Evolutionary conservation across 64 coral and sea anemone species (phyloP).

Genomic region (Dendronephthya gigantea): DNA sequence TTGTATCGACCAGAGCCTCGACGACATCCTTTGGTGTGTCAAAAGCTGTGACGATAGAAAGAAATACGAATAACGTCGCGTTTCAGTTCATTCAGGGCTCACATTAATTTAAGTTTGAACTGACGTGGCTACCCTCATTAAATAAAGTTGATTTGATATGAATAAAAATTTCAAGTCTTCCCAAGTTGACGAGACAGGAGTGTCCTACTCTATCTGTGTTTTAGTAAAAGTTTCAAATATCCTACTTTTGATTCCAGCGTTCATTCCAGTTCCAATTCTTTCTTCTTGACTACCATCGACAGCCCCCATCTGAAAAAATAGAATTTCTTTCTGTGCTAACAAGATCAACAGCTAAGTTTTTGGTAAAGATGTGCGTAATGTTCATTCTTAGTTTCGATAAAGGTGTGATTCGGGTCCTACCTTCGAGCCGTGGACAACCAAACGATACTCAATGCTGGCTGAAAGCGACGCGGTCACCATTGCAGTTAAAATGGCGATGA

Average conservation of each 20-base stretch:
- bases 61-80: not conserved
- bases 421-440: conserved; percentile 72
- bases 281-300: conserved; percentile 81
- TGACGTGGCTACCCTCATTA: no score
- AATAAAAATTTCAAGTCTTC: no score
- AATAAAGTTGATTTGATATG: no score
- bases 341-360: no score
- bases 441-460: conserved; percentile 91
- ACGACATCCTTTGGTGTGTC: not conserved
- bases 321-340: not conserved
- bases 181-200: no score
- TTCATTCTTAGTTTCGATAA: not conserved
- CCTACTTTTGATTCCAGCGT: conserved; percentile 76
- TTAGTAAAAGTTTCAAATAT: not conserved
- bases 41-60: not conserved
- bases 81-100: no score
- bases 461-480: conserved; percentile 95
- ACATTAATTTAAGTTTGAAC: no score
- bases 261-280: conserved; percentile 68
- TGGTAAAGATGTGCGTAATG: not conserved
- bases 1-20: not conserved
- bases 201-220: not conserved
- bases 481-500: conserved; percentile 94
- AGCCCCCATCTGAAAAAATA: conserved; percentile 64
- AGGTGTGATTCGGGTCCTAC: conserved; percentile 17